These are phyloP conservation scores for Tokudaia muenninki DNA, from an alignment of 2,797 vertebrate genomes.

Conservation along the genomic window DNA sequence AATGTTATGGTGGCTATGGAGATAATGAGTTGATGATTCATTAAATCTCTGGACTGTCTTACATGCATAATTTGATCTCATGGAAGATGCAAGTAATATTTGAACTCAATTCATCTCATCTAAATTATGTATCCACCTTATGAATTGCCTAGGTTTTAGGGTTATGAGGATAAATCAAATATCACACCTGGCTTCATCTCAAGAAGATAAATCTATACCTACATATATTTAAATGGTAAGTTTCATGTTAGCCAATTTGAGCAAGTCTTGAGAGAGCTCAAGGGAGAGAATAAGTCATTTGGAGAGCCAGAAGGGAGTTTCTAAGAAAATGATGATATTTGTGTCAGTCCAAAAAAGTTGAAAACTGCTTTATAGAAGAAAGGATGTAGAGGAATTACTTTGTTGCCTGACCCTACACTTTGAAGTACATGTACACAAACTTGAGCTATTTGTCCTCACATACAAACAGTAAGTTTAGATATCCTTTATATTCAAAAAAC, in stretches of 20 bases:
- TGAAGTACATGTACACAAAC: background rate
- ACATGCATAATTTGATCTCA: constrained; percentile 61
- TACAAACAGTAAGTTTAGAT: constrained; percentile 8
- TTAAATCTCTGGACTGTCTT: constrained; percentile 24
- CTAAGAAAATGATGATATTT: constrained; percentile 5
- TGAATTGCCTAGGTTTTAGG: constrained; percentile 72
- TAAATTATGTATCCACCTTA: constrained; percentile 79
- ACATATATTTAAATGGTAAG: constrained; percentile 75
- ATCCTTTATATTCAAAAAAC: background rate
- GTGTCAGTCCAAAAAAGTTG: constrained; percentile 11
- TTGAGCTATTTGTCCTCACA: background rate
- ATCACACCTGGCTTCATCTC: constrained; percentile 52
- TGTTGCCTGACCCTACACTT: background rate
- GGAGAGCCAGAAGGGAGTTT: constrained; percentile 36
- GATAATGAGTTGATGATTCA: constrained; percentile 55
- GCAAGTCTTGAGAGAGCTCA: constrained; percentile 42
- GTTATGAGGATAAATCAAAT: constrained; percentile 71
- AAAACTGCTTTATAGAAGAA: background rate
- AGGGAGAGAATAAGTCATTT: constrained; percentile 62
- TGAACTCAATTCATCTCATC: constrained; percentile 72
- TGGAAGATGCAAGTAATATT: constrained; percentile 67
- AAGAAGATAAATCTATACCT: constrained; percentile 75
- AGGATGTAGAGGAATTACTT: background rate
- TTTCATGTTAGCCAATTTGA: constrained; percentile 69
- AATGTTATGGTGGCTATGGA: background rate